Percentiles rank a stretch among this genome's conserved stretches.
Conservation (phyloP, 1,140 invertebrate species). For the roundworm (Caenorhabditis elegans) region DNA sequence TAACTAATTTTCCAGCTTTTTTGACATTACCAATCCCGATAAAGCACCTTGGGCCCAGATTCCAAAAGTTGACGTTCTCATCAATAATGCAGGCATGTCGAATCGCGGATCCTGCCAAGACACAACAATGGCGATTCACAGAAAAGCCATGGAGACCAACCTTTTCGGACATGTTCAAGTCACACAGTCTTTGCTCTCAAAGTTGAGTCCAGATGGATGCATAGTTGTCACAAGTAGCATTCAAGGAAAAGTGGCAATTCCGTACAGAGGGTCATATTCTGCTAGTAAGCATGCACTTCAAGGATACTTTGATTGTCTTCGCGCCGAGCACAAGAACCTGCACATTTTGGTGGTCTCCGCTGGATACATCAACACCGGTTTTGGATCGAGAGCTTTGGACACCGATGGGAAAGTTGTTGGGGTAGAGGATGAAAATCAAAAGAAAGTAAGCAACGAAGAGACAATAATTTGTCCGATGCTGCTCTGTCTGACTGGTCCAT, state of each 20-base stretch:
- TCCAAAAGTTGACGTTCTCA: conserved; percentile 47
- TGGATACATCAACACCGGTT: conserved; percentile 62
- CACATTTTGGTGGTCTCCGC: conserved; percentile 60
- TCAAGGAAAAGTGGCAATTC: conserved; percentile 80
- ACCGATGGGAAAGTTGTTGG: conserved; percentile 52
- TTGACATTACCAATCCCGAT: conserved; percentile 47
- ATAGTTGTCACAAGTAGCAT: conserved; percentile 87
- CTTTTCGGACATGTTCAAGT: conserved; percentile 88
- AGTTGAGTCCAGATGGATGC: conserved; percentile 75
- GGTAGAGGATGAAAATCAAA: conserved; percentile 58
- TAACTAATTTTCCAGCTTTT: conserved; percentile 40
- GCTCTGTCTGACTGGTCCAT: too few relatives aligned
- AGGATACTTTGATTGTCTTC: conserved; percentile 43
- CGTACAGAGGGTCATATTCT: conserved; percentile 74
- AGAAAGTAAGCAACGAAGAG: too few relatives aligned
- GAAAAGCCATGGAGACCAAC: conserved; percentile 87
- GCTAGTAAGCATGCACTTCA: conserved; percentile 88
- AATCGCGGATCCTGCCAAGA: conserved; percentile 75
- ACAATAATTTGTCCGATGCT: too few relatives aligned
- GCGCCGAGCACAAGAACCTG: conserved; percentile 66
- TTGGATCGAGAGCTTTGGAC: conserved; percentile 56
- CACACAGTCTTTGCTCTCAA: conserved; percentile 84
- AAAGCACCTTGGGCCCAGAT: conserved; percentile 37
- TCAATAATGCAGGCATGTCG: conserved; percentile 49
- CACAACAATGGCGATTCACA: conserved; percentile 72